Base-by-base conservation (phyloP, 53 echinoderm and acorn worm genomes). In the Echinometra lucunter region DNA sequence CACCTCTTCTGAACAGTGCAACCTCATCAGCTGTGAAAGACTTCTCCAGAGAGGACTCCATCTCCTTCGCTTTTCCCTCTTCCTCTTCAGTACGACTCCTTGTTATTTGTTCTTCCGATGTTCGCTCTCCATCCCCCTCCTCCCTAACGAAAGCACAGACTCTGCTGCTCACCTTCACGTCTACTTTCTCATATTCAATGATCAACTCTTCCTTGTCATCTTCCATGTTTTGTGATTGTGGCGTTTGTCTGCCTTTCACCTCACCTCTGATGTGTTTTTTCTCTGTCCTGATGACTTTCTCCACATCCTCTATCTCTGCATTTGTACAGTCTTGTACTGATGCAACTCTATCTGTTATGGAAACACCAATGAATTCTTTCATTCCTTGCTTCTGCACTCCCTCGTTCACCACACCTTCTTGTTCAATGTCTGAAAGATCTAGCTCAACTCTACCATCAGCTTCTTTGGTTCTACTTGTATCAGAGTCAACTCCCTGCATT, bases 391-490 rank as follows among this genome's bases (percentile, higher is more conserved):
- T 72, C 15, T 37, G 45, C 23, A 66, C 17, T 42, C 27, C 45
- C 45, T 70, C 70, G 63, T 69, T 66, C 70, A 45, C 23, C 49
- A 35, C 93, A 92, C 80, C 37, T 21, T 92, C 93, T 72, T 74
- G 45, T 92, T 78, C 93, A 78, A 91, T 66, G 8, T 91, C 91
- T 66, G 91, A 66, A 34, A 91, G 23, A 15, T 91, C 91, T 69
- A 91, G 89, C 37, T 89, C 37, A 6, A 58, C 58, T 60, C 89
- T 89, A 35, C 37, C 60, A 58, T 88, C 32, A 53, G 53, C 88
- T 5, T 19, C 37, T 58, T 37, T 67, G 45, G 72, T 25, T 38
- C 45, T 42, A 70, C 40, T 40, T 38, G 21, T 37, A 58, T 58
- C 89, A 23, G 18, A 1, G 9, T n/a, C 15, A 88, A 15, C 40